Base-by-base conservation (phyloP, 2,797 vertebrate species). In the Platalea minor region DNA sequence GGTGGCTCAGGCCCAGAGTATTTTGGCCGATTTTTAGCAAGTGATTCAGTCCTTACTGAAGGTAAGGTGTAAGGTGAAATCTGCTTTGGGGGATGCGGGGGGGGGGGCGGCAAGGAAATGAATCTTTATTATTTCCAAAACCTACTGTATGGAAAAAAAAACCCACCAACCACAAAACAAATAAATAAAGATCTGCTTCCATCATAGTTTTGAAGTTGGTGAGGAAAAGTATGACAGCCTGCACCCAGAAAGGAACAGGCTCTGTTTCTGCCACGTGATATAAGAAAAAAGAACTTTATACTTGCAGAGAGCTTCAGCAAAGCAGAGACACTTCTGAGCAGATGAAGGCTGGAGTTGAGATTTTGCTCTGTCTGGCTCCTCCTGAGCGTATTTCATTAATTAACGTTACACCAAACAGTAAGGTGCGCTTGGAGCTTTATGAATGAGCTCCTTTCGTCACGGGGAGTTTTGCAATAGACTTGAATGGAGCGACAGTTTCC, bases 81-180 rank as follows among this genome's bases (percentile, higher is more conserved):
- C 11, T 12, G 8, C 26, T 69, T 17, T 14, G 10, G 13, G 29
- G 11, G 10, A 45, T 46, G 50, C 9, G 39, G 1, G 5, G 46
- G 5, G 39, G 39, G 7, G 25, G 13, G 7, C 35, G 72, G 7
- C 11, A 53, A 88, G 23, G 37, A 75, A 83, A 78, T 9, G 0
- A 51, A 33, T 37, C 9, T 21, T 56, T 26, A n/a, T 31, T 54
- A 24, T 41, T 41, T 51, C 24, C 25, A 69, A 92, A 91, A 6
- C 13, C 7, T 41, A n/a, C 13, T 0, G 0, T 17, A 15, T 12
- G 50, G 24, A 11, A 11, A 37, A 1, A 12, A 2, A 1, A 39
- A 35, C 17, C 1, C 7, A 15, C 1, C 7, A 15, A 51, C 51
- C 31, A 41, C 13, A 70, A 57, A 75, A 29, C 14, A 57, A 91